Percentiles rank a stretch among this genome's conserved stretches.
Evolutionary conservation across 2,888 invertebrate genomes (phyloP).

Genomic region (Mythimna vitellina): DNA sequence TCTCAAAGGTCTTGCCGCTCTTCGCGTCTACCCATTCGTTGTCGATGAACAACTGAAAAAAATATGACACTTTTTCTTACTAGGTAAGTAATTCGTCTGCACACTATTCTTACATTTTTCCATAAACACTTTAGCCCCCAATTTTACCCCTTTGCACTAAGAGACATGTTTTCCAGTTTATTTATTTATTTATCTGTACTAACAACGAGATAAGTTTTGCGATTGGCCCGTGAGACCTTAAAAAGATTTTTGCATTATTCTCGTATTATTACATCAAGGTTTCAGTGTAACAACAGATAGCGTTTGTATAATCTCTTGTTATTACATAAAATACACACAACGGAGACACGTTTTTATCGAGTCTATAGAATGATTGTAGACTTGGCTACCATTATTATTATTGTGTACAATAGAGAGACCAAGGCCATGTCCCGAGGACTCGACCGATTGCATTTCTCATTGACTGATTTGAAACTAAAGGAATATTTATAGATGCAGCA

Average conservation of each 20-base stretch:
- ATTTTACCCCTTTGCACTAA: not conserved
- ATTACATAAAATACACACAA: not conserved
- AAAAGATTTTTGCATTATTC: too few species aligned
- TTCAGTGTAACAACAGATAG: not conserved
- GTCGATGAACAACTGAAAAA: constrained; percentile 79
- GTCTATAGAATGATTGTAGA: not conserved
- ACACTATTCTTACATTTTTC: not conserved
- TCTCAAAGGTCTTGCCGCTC: constrained; percentile 95
- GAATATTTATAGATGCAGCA: too few species aligned
- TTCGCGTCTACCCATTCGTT: constrained; percentile 92
- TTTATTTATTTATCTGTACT: too few species aligned
- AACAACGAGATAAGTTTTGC: too few species aligned
- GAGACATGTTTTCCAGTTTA: too few species aligned
- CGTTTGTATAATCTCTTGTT: not conserved
- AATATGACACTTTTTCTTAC: too few species aligned
- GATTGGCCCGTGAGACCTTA: too few species aligned
- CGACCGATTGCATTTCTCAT: not conserved
- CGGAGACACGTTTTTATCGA: too few species aligned
- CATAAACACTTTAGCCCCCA: not conserved
- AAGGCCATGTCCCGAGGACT: constrained; percentile 8
- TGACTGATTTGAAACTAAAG: not conserved
- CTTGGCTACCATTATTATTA: constrained; percentile 12
- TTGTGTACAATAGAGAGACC: not conserved
- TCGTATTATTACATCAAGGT: too few species aligned
- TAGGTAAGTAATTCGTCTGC: not conserved